Evolutionary conservation across 2,113 vertebrate species (phyloP), one percentile per base, ranked within the genome.

Genomic region (Bos indicus): DNA sequence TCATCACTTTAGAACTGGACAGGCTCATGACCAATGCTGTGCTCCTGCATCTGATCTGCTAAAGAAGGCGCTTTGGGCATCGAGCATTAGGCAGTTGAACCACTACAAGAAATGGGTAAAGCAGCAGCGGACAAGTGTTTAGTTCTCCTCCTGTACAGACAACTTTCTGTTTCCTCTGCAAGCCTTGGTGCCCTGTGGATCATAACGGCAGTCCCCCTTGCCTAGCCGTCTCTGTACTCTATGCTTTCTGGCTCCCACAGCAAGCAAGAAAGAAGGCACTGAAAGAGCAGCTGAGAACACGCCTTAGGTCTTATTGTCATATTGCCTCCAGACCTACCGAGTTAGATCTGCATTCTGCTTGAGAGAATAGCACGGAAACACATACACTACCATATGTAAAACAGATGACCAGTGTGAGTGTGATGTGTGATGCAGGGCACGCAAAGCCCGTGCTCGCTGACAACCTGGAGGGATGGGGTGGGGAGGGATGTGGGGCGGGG

Each of bases 1-100:
- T 99, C 99, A 99, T 99, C 99, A 99, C 99, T 98, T 99, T 99
- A 98, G 99, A 99, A 99, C 62, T 99, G 99, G 99, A 99, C 98
- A 99, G 98, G 98, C 98, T 99, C 96, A 99, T 98, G 51, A 98
- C 99, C 30, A 99, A 99, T 99, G 99, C 99, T 99, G 99, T 99
- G 98, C 99, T 64, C 99, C 99, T 94, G 99, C 98, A 97, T 99
- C 99, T 46, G 99, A 99, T 97, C 99, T 99, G 99, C 99, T 99
- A 98, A 99, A 99, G 98, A 99, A 99, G 99, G 99, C 99, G 10
- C 67, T 71, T 12, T 40, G 40, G 67, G 67, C n/a, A 71, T 40
- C 64, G 40, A 40, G n/a, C 67, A 71, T 71, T 23, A 71, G 67
- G 67, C n/a, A 40, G n/a, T 36, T 71, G n/a, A 71, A 71, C n/a